Evolutionary conservation across 2,797 vertebrate genomes (phyloP).

Genomic region (Sebastiscus albofasciatus): DNA sequence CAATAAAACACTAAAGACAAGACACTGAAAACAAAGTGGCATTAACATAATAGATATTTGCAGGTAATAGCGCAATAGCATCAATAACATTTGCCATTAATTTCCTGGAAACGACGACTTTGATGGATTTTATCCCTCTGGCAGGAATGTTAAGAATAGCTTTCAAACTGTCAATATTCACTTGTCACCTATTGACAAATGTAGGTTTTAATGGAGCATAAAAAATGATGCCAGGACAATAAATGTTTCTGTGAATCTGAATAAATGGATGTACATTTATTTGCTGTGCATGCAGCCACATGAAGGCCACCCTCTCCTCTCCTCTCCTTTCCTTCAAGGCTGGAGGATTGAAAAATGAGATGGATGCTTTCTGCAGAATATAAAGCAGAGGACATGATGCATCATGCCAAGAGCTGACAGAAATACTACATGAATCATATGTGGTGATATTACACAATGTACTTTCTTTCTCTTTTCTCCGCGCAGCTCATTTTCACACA

Average conservation of each 20-base stretch:
- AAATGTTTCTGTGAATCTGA: neutral
- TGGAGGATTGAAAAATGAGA: slow-evolving; percentile 30
- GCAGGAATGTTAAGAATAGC: slow-evolving; percentile 48
- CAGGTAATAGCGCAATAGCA: slow-evolving; percentile 28
- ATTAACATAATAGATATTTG: slow-evolving; percentile 39
- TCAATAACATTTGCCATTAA: slow-evolving; percentile 51
- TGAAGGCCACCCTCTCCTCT: neutral
- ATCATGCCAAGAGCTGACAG: slow-evolving; percentile 44
- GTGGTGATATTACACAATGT: slow-evolving; percentile 54
- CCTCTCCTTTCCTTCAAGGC: slow-evolving; percentile 10
- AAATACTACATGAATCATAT: slow-evolving; percentile 65
- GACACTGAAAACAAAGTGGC: slow-evolving; percentile 38
- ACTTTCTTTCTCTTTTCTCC: slow-evolving; percentile 6
- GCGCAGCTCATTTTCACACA: neutral
- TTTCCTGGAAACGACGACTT: slow-evolving; percentile 48
- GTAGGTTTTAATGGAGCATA: neutral
- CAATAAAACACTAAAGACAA: slow-evolving; percentile 39
- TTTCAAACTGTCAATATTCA: slow-evolving; percentile 24
- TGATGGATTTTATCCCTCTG: slow-evolving; percentile 46
- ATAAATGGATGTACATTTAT: slow-evolving; percentile 5
- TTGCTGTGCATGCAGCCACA: neutral
- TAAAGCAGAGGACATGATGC: slow-evolving; percentile 49
- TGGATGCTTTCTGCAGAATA: slow-evolving; percentile 38
- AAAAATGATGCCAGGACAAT: neutral
- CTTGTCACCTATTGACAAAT: slow-evolving; percentile 8